Evolutionary conservation across 2,888 invertebrate species (phyloP), one percentile per base, ranked within the genome.

Genomic region (Rhimphoctona megacephalus): DNA sequence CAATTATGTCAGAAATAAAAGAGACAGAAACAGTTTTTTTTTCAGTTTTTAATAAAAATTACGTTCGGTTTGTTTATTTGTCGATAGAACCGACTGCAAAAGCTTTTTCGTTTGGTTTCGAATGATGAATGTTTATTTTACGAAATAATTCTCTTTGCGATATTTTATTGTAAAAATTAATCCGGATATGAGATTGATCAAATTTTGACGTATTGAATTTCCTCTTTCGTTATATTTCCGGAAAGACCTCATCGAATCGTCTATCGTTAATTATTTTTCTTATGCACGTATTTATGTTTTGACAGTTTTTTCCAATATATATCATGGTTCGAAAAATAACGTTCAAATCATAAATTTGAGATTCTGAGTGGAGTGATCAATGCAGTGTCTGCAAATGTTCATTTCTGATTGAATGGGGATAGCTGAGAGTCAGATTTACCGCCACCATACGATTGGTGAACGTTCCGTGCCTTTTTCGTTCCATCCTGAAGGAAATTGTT

Each of bases 371-470:
- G 17, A 11, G 54, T 39, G 22, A 30, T 30, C 19, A 30, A 17
- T 22, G 17, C n/a, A 19, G 36, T 17, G 43, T 25, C 30, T 73
- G 22, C 1, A 67, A 73, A 14, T 22, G 57, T 22, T 36, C 2
- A 30, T 82, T 43, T 57, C 9, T 19, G 72, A 49, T 30, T 43
- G 66, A 36, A 83, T 79, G 85, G 83, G 85, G 85, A 79, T 74
- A 49, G 61, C 73, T 36, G 54, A 36, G 43, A 61, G 73, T 64
- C 49, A 66, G 49, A 30, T 22, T 33, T 49, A 79, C 72, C 33
- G 43, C 25, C 25, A n/a, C 36, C 17, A 14, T 36, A 57, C 25
- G 57, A 64, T 61, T 49, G 64, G 64, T 78, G 54, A 49, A 36
- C 54, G 49, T 49, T 73, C 33, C 30, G 22, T 74, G 61, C 78